Conservation (phyloP, 2,113 vertebrate genomes). For the Myiozetetes cayanensis region DNA sequence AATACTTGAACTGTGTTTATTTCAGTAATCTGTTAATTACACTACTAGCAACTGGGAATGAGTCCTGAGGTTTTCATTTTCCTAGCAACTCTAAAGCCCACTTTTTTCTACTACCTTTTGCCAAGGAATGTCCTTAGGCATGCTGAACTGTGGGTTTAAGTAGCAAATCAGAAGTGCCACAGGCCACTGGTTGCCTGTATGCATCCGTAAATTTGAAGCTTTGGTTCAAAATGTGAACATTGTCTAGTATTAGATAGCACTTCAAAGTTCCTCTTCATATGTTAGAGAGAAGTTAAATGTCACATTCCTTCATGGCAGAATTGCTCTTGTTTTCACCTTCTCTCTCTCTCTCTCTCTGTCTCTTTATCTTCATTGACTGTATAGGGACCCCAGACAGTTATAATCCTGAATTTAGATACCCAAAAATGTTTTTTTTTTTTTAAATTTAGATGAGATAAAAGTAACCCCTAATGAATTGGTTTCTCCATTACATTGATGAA, state of each 20-base stretch:
- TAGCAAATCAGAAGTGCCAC: neutral
- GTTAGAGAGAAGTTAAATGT: neutral
- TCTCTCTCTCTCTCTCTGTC: neutral
- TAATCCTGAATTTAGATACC: neutral
- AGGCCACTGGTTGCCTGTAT: neutral
- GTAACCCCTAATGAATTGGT: neutral
- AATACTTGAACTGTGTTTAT: conserved; percentile 25
- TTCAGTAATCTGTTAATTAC: conserved; percentile 49
- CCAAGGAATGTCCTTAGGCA: neutral
- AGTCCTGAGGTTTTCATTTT: neutral
- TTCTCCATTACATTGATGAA: neutral
- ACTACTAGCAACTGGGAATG: conserved; percentile 9
- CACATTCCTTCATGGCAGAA: neutral
- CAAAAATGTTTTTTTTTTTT: neutral
- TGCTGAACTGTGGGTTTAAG: neutral
- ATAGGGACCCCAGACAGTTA: neutral
- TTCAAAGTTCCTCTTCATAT: neutral
- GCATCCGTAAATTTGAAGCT: neutral
- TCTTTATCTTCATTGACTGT: neutral
- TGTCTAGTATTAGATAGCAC: neutral
- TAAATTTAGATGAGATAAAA: neutral
- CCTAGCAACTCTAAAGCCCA: neutral
- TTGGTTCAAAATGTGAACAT: neutral
- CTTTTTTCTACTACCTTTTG: neutral
- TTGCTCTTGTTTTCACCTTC: neutral